These are phyloP conservation scores for Tinamus major DNA, from an alignment of 2,797 vertebrate species.

Conservation along the genomic window DNA sequence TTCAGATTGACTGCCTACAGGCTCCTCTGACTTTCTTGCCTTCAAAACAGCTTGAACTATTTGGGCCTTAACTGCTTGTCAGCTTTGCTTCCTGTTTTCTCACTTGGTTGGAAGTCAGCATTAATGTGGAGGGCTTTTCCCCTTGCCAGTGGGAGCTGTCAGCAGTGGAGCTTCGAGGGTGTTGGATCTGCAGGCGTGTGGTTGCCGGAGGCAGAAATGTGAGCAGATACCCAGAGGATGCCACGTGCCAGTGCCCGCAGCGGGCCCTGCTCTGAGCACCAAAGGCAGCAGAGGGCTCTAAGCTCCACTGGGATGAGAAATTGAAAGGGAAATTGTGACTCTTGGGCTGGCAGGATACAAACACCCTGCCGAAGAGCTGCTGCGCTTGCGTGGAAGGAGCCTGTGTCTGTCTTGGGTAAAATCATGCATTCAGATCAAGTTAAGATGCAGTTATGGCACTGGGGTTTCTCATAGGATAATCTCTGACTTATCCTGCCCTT, in stretches of 20 bases:
- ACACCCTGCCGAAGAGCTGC: rapidly evolving
- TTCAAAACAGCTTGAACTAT: background rate
- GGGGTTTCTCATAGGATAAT: background rate
- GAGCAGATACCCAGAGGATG: background rate
- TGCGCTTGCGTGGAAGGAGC: background rate
- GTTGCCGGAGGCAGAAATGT: background rate
- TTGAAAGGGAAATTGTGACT: background rate
- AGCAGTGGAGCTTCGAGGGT: no score
- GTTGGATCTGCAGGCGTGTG: background rate
- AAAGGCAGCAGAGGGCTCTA: background rate
- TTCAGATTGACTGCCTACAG: background rate
- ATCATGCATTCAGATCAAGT: background rate
- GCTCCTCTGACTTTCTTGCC: background rate
- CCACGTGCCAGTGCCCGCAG: background rate
- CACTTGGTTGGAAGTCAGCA: background rate
- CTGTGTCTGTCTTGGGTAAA: background rate
- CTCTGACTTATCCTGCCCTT: background rate
- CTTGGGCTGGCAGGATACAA: background rate
- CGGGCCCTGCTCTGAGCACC: background rate
- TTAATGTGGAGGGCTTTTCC: background rate
- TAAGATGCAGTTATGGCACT: background rate
- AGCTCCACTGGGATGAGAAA: background rate
- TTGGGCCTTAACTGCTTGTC: background rate
- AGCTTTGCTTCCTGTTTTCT: background rate
- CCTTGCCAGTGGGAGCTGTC: background rate